Evolutionary conservation across 2,888 invertebrate species (phyloP).

Genomic region (Xestia sexstrigata): DNA sequence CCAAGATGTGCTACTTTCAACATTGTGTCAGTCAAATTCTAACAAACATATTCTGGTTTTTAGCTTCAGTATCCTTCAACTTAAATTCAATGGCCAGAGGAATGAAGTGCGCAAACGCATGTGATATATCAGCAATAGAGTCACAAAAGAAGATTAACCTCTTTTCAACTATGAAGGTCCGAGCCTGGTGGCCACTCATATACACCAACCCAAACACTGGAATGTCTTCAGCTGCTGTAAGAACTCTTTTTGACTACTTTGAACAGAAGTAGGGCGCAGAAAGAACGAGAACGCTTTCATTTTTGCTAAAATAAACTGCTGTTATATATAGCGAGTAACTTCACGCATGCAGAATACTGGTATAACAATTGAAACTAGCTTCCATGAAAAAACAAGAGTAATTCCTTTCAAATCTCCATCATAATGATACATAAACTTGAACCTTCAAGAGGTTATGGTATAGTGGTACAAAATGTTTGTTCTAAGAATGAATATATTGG

Average conservation of each 20-base stretch:
- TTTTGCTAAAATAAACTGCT: background rate
- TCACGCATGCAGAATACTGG: no score
- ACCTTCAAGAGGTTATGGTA: no score
- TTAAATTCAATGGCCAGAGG: slow-evolving; percentile 87
- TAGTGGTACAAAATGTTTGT: no score
- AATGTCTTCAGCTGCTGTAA: slow-evolving; percentile 68
- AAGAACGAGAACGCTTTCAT: background rate
- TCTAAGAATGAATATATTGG: no score
- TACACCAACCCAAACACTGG: slow-evolving; percentile 68
- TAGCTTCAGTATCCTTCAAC: slow-evolving; percentile 61
- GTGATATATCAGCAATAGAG: slow-evolving; percentile 83
- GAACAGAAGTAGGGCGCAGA: background rate
- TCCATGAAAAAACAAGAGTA: no score
- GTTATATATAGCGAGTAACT: no score
- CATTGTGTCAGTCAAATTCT: background rate
- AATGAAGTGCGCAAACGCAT: slow-evolving; percentile 81
- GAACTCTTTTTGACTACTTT: slow-evolving; percentile 15
- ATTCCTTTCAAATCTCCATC: no score
- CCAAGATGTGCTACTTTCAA: background rate
- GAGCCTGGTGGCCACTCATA: slow-evolving; percentile 93
- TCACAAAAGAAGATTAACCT: slow-evolving; percentile 90
- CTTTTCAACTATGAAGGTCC: slow-evolving; percentile 90
- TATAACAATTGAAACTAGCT: no score
- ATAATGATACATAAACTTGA: no score
- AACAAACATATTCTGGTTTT: slow-evolving; percentile 26